These are phyloP conservation scores for Cephalotes varians DNA, from an alignment of 2,888 invertebrate genomes.

Conservation along the genomic window DNA sequence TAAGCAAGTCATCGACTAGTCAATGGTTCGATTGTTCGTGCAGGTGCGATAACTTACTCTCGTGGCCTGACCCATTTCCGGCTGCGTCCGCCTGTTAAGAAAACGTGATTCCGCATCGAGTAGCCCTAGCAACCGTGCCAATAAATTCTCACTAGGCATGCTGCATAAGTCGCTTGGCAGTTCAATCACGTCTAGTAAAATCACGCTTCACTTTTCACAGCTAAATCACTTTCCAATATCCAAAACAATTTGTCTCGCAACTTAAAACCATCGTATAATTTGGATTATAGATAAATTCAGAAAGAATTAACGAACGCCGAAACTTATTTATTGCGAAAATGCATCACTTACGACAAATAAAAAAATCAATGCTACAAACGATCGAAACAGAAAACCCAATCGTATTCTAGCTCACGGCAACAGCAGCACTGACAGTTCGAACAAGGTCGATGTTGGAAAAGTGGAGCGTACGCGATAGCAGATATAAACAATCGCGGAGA, in stretches of 20 bases:
- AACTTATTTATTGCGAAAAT: slow-evolving; percentile 15
- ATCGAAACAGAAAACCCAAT: background rate
- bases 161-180: background rate
- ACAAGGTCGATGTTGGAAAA: background rate
- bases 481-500: background rate
- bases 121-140: background rate
- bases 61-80: slow-evolving; percentile 26
- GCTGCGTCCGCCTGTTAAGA: slow-evolving; percentile 1
- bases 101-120: slow-evolving; percentile 17
- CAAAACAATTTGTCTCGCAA: background rate
- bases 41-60: slow-evolving; percentile 24
- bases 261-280: background rate
- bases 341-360: slow-evolving; percentile 3
- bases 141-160: slow-evolving; percentile 4
- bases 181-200: slow-evolving; percentile 14
- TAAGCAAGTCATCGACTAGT: slow-evolving; percentile 31
- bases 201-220: background rate
- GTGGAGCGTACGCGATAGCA: background rate
- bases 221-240: background rate
- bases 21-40: slow-evolving; percentile 7
- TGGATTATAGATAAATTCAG: background rate
- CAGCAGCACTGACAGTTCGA: background rate
- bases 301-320: background rate
- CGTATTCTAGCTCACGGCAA: background rate
- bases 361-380: slow-evolving; percentile 7